These are phyloP conservation scores for Mylabris sibirica DNA, from an alignment of 2,888 invertebrate species.

Conservation along the genomic window DNA sequence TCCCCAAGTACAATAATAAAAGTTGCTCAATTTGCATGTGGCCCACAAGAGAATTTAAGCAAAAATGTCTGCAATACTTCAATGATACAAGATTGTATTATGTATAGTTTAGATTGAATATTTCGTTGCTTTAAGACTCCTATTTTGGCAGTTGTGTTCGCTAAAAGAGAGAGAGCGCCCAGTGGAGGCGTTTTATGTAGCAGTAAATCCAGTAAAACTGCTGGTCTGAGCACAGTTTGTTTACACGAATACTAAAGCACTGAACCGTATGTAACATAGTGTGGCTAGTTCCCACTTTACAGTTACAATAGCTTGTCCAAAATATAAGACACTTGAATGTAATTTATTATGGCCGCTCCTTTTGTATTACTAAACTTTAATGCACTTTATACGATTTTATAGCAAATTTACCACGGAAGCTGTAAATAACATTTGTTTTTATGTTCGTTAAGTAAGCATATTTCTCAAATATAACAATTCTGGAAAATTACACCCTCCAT, in stretches of 20 bases:
- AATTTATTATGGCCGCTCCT: conserved; percentile 48
- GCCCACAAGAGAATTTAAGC: conserved; percentile 11
- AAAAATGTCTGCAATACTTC: background rate
- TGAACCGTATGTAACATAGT: conserved; percentile 51
- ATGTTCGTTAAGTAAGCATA: conserved; percentile 33
- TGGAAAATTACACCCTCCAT: background rate
- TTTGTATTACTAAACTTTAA: conserved; percentile 49
- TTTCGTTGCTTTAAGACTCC: background rate
- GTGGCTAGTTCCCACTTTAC: conserved; percentile 47
- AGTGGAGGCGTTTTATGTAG: conserved; percentile 56
- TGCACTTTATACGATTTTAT: conserved; percentile 46
- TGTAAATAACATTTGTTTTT: conserved; percentile 35
- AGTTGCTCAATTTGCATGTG: background rate
- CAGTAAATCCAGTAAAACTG: conserved; percentile 57
- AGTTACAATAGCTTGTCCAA: conserved; percentile 46
- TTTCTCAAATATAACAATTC: conserved; percentile 22
- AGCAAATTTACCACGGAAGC: conserved; percentile 39
- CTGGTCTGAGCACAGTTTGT: conserved; percentile 56
- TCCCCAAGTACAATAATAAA: conserved; percentile 1
- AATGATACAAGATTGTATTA: background rate
- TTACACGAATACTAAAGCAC: conserved; percentile 54
- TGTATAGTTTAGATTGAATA: conserved; percentile 4
- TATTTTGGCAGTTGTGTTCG: conserved; percentile 28
- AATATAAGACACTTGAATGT: conserved; percentile 50
- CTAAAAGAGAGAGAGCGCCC: conserved; percentile 19